A percentile compares a stretch with the other conserved stretches of the same genome.
Evolutionary conservation across 2,113 vertebrate species (phyloP).

Genomic region (Zonotrichia leucophrys): DNA sequence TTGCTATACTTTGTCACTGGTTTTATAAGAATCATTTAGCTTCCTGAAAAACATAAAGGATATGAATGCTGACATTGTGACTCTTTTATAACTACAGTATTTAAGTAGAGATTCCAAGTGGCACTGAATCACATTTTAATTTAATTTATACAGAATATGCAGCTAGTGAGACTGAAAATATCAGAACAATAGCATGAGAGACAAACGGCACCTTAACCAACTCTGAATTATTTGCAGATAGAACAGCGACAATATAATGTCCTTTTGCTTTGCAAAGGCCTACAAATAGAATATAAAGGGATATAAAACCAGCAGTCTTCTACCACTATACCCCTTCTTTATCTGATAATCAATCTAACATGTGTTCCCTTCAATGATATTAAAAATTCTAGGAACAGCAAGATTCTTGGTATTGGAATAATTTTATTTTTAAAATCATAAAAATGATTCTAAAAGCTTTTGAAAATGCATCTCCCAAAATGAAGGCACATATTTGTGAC

Average conservation of each 20-base stretch:
- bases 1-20: not conserved
- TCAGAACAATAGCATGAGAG: conserved; percentile 60
- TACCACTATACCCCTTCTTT: not conserved
- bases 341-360: conserved; percentile 5
- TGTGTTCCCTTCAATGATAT: not conserved
- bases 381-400: not conserved
- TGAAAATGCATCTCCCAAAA: not conserved
- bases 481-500: not conserved
- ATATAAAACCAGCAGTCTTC: not conserved
- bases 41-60: conserved; percentile 56
- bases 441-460: not conserved
- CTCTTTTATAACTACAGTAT: not conserved
- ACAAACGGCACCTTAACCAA: conserved; percentile 57
- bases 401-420: not conserved
- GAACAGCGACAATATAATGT: conserved; percentile 1
- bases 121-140: conserved; percentile 51
- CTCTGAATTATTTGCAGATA: conserved; percentile 48
- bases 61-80: conserved; percentile 50
- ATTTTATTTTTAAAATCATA: not conserved
- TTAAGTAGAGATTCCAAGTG: conserved; percentile 41
- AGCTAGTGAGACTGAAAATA: conserved; percentile 61
- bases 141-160: conserved; percentile 63
- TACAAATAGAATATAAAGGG: conserved; percentile 33
- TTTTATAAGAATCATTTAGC: conserved; percentile 48
- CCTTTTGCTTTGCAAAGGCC: not conserved